These are phyloP conservation scores for Leptinotarsa juncta DNA, from an alignment of 2,888 invertebrate species.

Conservation along the genomic window DNA sequence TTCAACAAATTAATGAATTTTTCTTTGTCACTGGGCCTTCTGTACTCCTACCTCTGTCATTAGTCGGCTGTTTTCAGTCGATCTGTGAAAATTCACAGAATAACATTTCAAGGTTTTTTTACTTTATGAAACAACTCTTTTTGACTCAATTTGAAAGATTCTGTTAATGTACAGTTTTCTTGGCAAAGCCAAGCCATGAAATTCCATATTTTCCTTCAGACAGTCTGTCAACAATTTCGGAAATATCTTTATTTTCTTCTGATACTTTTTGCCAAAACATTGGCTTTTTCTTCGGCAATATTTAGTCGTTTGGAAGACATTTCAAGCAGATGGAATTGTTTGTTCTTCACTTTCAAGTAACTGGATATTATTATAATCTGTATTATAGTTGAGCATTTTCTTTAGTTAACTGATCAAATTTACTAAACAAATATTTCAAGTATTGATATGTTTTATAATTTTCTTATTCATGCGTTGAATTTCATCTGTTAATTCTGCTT, in stretches of 20 bases:
- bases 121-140: slow-evolving; percentile 40
- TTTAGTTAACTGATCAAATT: slow-evolving; percentile 28
- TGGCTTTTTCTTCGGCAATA: slow-evolving; percentile 36
- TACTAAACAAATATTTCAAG: slow-evolving; percentile 29
- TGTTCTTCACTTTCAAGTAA: slow-evolving; percentile 35
- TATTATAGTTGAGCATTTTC: slow-evolving; percentile 30
- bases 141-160: slow-evolving; percentile 42
- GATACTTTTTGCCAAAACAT: slow-evolving; percentile 35
- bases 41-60: slow-evolving; percentile 61
- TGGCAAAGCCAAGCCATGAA: slow-evolving; percentile 27
- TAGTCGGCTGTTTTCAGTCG: slow-evolving; percentile 62
- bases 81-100: slow-evolving; percentile 44
- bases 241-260: slow-evolving; percentile 41
- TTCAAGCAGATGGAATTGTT: slow-evolving; percentile 31
- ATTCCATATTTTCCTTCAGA: slow-evolving; percentile 41
- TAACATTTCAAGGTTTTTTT: too few species aligned
- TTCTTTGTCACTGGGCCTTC: slow-evolving; percentile 55
- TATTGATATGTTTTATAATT: slow-evolving; percentile 33
- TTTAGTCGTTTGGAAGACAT: slow-evolving; percentile 27
- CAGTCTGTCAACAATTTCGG: slow-evolving; percentile 41
- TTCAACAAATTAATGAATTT: slow-evolving; percentile 55
- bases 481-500: slow-evolving; percentile 29
- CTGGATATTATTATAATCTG: slow-evolving; percentile 25
- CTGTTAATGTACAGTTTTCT: slow-evolving; percentile 42
- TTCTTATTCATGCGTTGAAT: slow-evolving; percentile 34